Evolutionary conservation across 2,113 vertebrate species (phyloP).

Genomic region (Trichomycterus rosablanca): DNA sequence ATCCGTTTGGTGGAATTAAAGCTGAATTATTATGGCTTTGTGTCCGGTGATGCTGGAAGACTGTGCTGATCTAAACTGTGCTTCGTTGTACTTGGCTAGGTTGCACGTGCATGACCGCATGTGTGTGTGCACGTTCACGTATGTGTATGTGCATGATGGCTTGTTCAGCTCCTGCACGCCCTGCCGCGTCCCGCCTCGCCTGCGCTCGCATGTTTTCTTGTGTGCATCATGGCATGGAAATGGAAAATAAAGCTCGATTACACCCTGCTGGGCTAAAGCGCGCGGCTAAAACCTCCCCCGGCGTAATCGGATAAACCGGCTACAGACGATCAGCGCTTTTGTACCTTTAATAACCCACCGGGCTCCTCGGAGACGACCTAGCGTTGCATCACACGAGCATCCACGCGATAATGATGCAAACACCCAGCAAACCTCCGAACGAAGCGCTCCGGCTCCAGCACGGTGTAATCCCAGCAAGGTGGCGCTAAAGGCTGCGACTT

Average conservation of each 20-base stretch:
- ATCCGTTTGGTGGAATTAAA: too few species aligned
- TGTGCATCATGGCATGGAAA: conserved; percentile 65
- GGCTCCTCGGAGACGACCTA: conserved; percentile 61
- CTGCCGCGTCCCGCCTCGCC: conserved; percentile 57
- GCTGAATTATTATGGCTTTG: not conserved
- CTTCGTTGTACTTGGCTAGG: conserved; percentile 45
- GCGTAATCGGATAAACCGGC: conserved; percentile 48
- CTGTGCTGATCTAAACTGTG: conserved; percentile 77
- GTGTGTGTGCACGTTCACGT: conserved; percentile 46
- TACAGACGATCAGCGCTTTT: conserved; percentile 52
- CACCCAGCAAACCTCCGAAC: conserved; percentile 48
- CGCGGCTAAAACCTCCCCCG: conserved; percentile 16
- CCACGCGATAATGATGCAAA: too few species aligned
- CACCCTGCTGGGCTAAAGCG: conserved; percentile 65
- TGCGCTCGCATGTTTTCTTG: conserved; percentile 68
- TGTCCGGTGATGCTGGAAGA: conserved; percentile 79
- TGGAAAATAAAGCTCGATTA: conserved; percentile 76
- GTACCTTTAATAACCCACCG: conserved; percentile 60
- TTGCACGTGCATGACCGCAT: conserved; percentile 23
- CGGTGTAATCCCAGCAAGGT: conserved; percentile 97
- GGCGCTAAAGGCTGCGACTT: conserved; percentile 83
- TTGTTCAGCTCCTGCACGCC: conserved; percentile 52
- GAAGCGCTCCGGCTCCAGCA: conserved; percentile 63
- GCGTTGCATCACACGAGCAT: too few species aligned
- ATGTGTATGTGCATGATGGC: conserved; percentile 58